Conservation (phyloP, 2,888 invertebrate genomes). For the Dicyrtoma fusca region DNA sequence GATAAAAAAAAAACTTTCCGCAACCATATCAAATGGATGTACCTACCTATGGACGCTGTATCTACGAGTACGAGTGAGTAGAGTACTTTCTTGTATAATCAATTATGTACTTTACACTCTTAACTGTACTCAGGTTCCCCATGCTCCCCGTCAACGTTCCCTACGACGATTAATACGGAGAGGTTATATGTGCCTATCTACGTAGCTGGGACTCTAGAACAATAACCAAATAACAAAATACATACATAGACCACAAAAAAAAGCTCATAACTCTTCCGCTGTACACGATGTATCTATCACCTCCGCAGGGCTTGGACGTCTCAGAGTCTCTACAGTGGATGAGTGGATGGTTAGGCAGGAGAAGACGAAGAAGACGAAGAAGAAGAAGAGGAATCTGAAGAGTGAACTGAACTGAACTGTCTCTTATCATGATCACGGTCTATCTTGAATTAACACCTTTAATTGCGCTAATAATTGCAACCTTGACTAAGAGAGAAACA, state of each 20-base stretch:
- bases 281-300: conserved; percentile 47
- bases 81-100: too few relatives aligned
- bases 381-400: neutral
- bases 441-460: conserved; percentile 57
- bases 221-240: too few relatives aligned
- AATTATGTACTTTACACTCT: too few relatives aligned
- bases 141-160: neutral
- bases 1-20: too few relatives aligned
- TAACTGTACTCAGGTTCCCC: too few relatives aligned
- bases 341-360: neutral
- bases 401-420: conserved; percentile 50
- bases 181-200: too few relatives aligned
- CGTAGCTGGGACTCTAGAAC: neutral
- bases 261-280: conserved; percentile 50
- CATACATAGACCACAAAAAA: conserved; percentile 33
- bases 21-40: too few relatives aligned
- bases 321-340: conserved; percentile 10
- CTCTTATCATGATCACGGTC: conserved; percentile 56
- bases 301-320: conserved; percentile 45
- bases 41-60: too few relatives aligned
- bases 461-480: conserved; percentile 57
- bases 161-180: too few relatives aligned
- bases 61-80: neutral
- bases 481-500: conserved; percentile 55
- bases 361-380: neutral